phyloP scores from a whole-genome alignment of 2,888 invertebrate species.

The Megastigmus dorsalis region DNA sequence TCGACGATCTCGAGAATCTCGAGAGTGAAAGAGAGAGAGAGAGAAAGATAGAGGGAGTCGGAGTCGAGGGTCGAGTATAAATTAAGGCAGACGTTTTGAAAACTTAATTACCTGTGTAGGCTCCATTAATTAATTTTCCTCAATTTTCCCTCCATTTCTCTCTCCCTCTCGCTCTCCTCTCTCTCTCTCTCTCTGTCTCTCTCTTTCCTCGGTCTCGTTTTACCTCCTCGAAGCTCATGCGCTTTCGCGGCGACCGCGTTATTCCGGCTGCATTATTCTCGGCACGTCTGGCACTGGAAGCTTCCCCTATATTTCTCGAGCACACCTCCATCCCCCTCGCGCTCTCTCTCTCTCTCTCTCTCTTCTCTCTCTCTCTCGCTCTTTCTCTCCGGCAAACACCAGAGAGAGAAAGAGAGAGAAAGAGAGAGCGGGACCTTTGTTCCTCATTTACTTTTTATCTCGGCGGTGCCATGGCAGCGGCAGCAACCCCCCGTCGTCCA shows the following conservation, averaged over 20 bases:
- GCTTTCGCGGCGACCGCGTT: slow-evolving; percentile 65
- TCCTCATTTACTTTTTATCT: slow-evolving; percentile 74
- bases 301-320: slow-evolving; percentile 54
- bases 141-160: slow-evolving; percentile 68
- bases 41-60: neutral
- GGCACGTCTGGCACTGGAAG: slow-evolving; percentile 68
- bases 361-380: slow-evolving; percentile 49
- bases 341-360: slow-evolving; percentile 9
- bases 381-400: slow-evolving; percentile 50
- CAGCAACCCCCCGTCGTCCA: slow-evolving; percentile 51
- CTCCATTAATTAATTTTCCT: slow-evolving; percentile 74
- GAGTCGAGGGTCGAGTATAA: slow-evolving; percentile 57
- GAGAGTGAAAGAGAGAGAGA: slow-evolving; percentile 30
- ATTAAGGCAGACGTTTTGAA: slow-evolving; percentile 68
- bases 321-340: slow-evolving; percentile 24
- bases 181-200: slow-evolving; percentile 8
- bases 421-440: slow-evolving; percentile 67
- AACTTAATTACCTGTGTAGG: slow-evolving; percentile 74
- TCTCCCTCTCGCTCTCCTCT: slow-evolving; percentile 47
- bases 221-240: slow-evolving; percentile 51
- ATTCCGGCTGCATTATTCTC: slow-evolving; percentile 73
- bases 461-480: slow-evolving; percentile 53
- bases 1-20: slow-evolving; percentile 44
- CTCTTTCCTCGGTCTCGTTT: slow-evolving; percentile 57
- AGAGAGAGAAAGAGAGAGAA: too few species aligned